Evolutionary conservation across 2,797 vertebrate species (phyloP).

Genomic region (Caiman crocodilus): DNA sequence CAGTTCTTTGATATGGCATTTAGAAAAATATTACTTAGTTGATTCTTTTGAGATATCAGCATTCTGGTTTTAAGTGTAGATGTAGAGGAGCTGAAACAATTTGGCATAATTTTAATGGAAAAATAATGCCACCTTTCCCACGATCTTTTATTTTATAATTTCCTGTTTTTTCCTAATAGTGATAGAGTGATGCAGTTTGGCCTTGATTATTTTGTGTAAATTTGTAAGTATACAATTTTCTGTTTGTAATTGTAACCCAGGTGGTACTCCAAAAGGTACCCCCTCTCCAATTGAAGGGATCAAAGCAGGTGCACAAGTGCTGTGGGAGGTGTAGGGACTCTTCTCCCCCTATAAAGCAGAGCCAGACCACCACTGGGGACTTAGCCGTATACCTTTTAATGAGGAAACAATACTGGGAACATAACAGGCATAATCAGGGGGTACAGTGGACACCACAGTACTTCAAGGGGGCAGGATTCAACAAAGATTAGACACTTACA

Average conservation of each 20-base stretch:
- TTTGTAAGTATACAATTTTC: not conserved
- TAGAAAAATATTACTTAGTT: not conserved
- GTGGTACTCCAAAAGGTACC: too few species aligned
- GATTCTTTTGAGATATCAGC: not conserved
- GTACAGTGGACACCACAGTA: too few species aligned
- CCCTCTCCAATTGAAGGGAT: too few species aligned
- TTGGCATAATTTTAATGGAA: not conserved
- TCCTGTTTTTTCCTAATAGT: not conserved
- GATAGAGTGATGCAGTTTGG: not conserved
- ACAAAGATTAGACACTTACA: too few species aligned
- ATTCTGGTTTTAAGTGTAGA: not conserved
- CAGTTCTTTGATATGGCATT: not conserved
- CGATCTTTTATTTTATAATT: not conserved
- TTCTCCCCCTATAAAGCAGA: not conserved
- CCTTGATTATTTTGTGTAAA: not conserved
- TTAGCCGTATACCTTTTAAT: too few species aligned
- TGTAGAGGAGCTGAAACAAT: not conserved
- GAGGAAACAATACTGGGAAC: too few species aligned
- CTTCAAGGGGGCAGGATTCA: too few species aligned
- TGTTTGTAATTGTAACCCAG: not conserved
- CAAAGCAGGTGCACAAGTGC: too few species aligned
- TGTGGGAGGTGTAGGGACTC: too few species aligned
- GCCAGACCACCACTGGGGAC: too few species aligned
- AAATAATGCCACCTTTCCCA: not conserved
- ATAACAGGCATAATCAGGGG: too few species aligned